Evolutionary conservation across 2,888 invertebrate species (phyloP).

Genomic region (Nemapogon koenigi): DNA sequence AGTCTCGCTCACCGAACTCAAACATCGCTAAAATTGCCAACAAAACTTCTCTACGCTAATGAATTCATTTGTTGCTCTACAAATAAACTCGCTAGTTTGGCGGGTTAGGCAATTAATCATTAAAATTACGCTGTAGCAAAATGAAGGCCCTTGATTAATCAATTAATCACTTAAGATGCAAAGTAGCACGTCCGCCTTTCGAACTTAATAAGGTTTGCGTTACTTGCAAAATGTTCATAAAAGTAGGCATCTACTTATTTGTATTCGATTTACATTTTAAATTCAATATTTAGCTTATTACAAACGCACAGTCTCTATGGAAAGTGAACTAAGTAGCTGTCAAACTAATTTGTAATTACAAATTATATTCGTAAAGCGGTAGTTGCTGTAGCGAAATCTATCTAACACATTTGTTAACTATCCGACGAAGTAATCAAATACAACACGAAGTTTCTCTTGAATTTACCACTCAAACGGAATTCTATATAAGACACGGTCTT

Average conservation of each 20-base stretch:
- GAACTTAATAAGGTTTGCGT: too few relatives aligned
- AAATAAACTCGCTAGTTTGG: slow-evolving; percentile 6
- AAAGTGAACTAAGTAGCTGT: too few relatives aligned
- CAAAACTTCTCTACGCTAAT: slow-evolving; percentile 9
- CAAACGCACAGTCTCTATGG: too few relatives aligned
- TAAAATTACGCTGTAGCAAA: slow-evolving; percentile 41
- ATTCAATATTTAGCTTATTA: background rate
- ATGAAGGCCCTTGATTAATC: slow-evolving; percentile 38
- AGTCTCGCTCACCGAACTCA: slow-evolving; percentile 6
- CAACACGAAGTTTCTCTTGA: too few relatives aligned
- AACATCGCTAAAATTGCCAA: slow-evolving; percentile 6
- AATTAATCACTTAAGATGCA: slow-evolving; percentile 53
- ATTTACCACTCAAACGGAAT: too few relatives aligned
- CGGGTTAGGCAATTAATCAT: slow-evolving; percentile 37
- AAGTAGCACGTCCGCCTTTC: background rate
- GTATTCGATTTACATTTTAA: background rate
- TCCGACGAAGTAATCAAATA: too few relatives aligned
- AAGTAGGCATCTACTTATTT: background rate
- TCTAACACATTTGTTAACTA: too few relatives aligned
- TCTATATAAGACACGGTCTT: background rate
- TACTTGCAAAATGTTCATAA: background rate
- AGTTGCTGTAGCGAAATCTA: too few relatives aligned
- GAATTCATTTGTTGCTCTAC: slow-evolving; percentile 10
- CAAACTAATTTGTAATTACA: too few relatives aligned
- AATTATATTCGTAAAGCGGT: too few relatives aligned